Conservation (phyloP, 2,888 invertebrate species). For the Chouioia cunea region DNA sequence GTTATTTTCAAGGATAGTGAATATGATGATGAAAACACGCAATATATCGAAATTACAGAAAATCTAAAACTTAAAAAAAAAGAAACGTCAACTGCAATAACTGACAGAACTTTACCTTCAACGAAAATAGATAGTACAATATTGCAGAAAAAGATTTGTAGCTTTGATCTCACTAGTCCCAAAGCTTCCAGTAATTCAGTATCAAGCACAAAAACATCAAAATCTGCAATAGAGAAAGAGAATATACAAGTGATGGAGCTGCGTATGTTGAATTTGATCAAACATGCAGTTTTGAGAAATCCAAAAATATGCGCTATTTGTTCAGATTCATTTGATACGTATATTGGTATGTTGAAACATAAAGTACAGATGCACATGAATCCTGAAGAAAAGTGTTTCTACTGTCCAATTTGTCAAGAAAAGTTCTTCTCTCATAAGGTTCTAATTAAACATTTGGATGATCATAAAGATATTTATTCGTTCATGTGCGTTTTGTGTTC, state of each 20-base stretch:
- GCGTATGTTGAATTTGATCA: constrained; percentile 30
- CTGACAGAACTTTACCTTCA: background rate
- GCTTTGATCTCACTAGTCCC: constrained; percentile 3
- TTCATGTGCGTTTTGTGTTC: constrained; percentile 32
- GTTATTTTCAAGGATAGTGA: constrained; percentile 39
- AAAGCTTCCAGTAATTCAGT: background rate
- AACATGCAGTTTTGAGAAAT: constrained; percentile 21
- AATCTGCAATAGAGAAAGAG: constrained; percentile 2
- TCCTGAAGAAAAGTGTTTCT: constrained; percentile 9
- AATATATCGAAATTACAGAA: constrained; percentile 30
- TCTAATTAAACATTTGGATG: constrained; percentile 29
- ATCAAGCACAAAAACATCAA: background rate
- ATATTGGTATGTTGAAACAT: constrained; percentile 34
- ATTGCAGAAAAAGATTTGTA: constrained; percentile 8
- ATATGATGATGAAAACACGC: constrained; percentile 20
- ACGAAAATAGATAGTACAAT: background rate
- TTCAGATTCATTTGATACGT: constrained; percentile 28
- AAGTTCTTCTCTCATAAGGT: constrained; percentile 22
- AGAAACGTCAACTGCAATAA: no score
- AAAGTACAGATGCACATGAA: constrained; percentile 34
- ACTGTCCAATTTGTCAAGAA: constrained; percentile 40
- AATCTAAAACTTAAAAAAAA: constrained; percentile 9
- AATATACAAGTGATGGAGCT: constrained; percentile 4
- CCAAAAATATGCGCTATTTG: constrained; percentile 38
- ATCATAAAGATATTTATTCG: constrained; percentile 29